Conservation (phyloP, 2,113 vertebrate genomes). For the Pholis gunnellus region DNA sequence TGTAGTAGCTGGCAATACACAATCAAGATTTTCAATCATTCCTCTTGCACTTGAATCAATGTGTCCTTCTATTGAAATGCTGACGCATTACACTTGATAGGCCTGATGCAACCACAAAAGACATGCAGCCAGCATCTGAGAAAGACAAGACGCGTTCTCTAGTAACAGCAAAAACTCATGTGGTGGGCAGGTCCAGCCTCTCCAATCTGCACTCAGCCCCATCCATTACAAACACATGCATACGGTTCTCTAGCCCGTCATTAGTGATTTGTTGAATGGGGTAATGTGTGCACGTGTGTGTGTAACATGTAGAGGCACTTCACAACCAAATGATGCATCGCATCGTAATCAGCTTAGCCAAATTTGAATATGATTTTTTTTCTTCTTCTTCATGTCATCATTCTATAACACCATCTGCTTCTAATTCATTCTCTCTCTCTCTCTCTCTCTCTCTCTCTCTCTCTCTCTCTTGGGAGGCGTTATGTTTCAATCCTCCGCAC, state of each 20-base stretch:
- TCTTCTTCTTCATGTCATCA: slow-evolving; percentile 29
- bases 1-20: not conserved
- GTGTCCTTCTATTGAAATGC: not conserved
- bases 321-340: slow-evolving; percentile 51
- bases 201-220: slow-evolving; percentile 36
- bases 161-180: slow-evolving; percentile 31
- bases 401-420: slow-evolving; percentile 25
- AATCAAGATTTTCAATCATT: not conserved
- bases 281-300: slow-evolving; percentile 11
- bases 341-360: slow-evolving; percentile 60
- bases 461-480: not conserved
- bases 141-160: slow-evolving; percentile 20
- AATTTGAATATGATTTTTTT: slow-evolving; percentile 34
- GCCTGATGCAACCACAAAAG: slow-evolving; percentile 7
- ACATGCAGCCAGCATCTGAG: not conserved
- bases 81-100: slow-evolving; percentile 16
- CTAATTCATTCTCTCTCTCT: slow-evolving; percentile 39
- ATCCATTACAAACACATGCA: slow-evolving; percentile 36
- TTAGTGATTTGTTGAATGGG: slow-evolving; percentile 44
- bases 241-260: slow-evolving; percentile 45
- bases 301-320: slow-evolving; percentile 37
- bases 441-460: not conserved
- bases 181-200: slow-evolving; percentile 6
- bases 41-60: not conserved
- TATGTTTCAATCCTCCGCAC: slow-evolving; percentile 24